phyloP scores from a whole-genome alignment of 2,888 invertebrate genomes.

The Hirudinaria manillensis region DNA sequence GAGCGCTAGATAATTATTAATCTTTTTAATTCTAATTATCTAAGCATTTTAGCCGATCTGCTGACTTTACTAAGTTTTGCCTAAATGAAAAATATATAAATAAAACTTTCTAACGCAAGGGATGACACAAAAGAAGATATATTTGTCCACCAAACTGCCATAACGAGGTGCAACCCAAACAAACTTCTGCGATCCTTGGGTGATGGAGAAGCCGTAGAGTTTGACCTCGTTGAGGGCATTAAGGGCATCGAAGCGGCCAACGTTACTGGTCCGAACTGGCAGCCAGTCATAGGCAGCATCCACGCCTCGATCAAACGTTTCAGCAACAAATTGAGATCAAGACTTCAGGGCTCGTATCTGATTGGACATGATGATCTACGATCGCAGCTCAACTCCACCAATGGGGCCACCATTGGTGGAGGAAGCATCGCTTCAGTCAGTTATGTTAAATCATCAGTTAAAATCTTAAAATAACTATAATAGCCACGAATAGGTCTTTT shows the following conservation, averaged over 20 bases:
- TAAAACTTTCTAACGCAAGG: neutral
- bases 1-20: too few relatives aligned
- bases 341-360: neutral
- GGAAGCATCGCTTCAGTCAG: too few relatives aligned
- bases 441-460: too few relatives aligned
- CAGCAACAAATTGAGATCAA: conserved; percentile 19
- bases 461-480: too few relatives aligned
- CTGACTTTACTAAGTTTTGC: too few relatives aligned
- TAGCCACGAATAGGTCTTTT: too few relatives aligned
- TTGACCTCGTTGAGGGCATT: conserved; percentile 80
- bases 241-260: conserved; percentile 81
- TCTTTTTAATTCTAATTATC: too few relatives aligned
- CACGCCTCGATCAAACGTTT: conserved; percentile 28
- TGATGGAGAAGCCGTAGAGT: conserved; percentile 92
- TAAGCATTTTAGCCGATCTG: too few relatives aligned
- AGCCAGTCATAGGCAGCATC: conserved; percentile 30
- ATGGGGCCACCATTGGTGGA: too few relatives aligned
- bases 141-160: conserved; percentile 64
- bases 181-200: conserved; percentile 95
- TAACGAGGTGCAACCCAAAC: conserved; percentile 91
- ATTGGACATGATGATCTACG: neutral
- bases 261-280: conserved; percentile 75
- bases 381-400: too few relatives aligned
- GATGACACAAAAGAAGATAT: conserved; percentile 32
- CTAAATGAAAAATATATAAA: too few relatives aligned